phyloP scores from a whole-genome alignment of 2,888 invertebrate genomes.

The Plebejus anna region DNA sequence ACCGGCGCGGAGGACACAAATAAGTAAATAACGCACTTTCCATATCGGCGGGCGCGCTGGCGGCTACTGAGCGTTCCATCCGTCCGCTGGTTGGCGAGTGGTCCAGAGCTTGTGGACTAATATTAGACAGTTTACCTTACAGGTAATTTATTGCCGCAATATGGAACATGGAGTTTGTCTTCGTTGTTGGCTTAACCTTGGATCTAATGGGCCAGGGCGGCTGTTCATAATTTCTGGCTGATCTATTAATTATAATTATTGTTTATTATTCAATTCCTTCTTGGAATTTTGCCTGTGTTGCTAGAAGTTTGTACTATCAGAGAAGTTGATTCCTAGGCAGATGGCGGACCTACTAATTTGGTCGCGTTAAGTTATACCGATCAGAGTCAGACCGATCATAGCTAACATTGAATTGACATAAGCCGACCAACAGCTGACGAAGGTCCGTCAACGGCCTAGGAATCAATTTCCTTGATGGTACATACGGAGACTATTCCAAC shows the following conservation, averaged over 20 bases:
- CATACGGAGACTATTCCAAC: background rate
- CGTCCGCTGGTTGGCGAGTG: conserved; percentile 50
- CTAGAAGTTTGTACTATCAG: background rate
- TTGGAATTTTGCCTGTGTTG: background rate
- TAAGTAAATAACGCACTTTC: conserved; percentile 74
- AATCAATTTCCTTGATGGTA: no score
- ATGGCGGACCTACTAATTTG: no score
- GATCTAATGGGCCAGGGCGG: background rate
- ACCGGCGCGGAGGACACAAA: conserved; percentile 63
- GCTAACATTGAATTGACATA: no score
- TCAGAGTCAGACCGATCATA: no score
- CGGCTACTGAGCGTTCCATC: conserved; percentile 62
- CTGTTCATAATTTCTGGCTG: background rate
- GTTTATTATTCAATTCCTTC: background rate
- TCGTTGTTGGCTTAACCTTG: background rate
- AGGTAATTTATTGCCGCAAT: conserved; percentile 33
- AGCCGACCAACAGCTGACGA: no score
- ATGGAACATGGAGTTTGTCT: conserved; percentile 32
- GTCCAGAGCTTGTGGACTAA: conserved; percentile 38
- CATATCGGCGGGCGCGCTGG: conserved; percentile 63
- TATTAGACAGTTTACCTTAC: conserved; percentile 49
- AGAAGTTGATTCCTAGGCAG: no score
- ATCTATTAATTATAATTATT: background rate
- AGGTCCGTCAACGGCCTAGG: no score
- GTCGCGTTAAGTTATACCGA: no score